Conservation (phyloP, 1,140 invertebrate genomes). For the Zaprionus tsacasi region DNA sequence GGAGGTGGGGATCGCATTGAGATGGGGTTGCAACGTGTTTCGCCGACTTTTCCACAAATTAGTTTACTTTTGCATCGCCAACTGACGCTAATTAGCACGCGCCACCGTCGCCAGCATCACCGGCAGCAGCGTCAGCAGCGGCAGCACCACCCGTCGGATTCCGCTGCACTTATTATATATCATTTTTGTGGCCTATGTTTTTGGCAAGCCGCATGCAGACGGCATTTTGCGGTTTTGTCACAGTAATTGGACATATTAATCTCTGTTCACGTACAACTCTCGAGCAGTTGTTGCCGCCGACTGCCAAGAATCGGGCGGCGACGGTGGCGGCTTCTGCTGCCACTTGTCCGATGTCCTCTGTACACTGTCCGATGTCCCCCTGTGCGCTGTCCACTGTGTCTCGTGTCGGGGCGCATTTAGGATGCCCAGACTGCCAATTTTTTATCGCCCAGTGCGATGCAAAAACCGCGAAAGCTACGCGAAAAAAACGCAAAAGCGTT, state of each 20-base stretch:
- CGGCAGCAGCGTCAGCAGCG: constrained; percentile 13
- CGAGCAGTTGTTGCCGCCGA: constrained; percentile 40
- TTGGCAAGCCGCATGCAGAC: constrained; percentile 71
- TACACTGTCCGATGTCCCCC: not conserved
- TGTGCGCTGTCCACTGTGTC: constrained; percentile 8
- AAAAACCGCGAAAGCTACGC: constrained; percentile 34
- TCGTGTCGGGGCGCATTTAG: constrained; percentile 38
- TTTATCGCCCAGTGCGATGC: constrained; percentile 51
- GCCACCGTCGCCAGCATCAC: constrained; percentile 60
- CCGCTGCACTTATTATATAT: constrained; percentile 73
- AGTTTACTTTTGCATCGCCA: constrained; percentile 70
- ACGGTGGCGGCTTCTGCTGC: constrained; percentile 15
- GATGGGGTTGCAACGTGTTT: constrained; percentile 45
- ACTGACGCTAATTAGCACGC: constrained; percentile 81
- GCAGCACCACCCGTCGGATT: constrained; percentile 39
- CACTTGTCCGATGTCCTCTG: constrained; percentile 23
- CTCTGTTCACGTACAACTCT: constrained; percentile 77
- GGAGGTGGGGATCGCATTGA: constrained; percentile 35
- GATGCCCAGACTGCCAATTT: constrained; percentile 60
- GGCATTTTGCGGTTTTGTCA: constrained; percentile 84
- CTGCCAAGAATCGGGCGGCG: constrained; percentile 34
- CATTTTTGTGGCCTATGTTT: constrained; percentile 63
- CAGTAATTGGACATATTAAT: constrained; percentile 84
- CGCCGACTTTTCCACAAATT: constrained; percentile 74
- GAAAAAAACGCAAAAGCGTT: constrained; percentile 39